phyloP scores from a whole-genome alignment of 2,113 vertebrate species.

The Siniperca knerii region DNA sequence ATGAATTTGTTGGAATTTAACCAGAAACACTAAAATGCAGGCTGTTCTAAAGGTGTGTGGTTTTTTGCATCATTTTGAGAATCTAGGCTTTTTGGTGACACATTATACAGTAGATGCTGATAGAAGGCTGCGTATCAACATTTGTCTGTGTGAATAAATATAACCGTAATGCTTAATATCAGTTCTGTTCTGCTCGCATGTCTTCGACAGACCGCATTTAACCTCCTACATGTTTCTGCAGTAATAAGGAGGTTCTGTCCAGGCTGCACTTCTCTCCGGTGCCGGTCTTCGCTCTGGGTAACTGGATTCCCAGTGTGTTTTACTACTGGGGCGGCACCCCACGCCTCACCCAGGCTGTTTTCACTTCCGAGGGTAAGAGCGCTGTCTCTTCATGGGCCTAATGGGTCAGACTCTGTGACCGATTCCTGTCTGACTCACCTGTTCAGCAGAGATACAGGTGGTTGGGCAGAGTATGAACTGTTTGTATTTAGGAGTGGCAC shows the following conservation, averaged over 20 bases:
- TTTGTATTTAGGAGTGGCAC: neutral
- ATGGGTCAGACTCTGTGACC: neutral
- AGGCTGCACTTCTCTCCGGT: conserved; percentile 83
- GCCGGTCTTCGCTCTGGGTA: conserved; percentile 81
- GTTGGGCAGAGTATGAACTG: too few relatives aligned
- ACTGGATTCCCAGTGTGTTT: conserved; percentile 85
- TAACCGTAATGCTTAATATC: neutral
- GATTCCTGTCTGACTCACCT: neutral
- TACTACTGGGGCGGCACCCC: conserved; percentile 81
- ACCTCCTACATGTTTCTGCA: conserved; percentile 9
- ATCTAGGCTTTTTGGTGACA: neutral
- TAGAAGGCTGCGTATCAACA: neutral
- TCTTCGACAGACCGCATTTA: neutral
- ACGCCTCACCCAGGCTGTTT: conserved; percentile 78
- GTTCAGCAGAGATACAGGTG: neutral
- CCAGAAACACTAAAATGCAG: neutral
- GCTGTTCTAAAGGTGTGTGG: neutral
- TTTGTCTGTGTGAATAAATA: neutral
- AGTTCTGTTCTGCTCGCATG: neutral
- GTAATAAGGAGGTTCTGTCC: conserved; percentile 81
- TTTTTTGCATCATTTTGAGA: neutral
- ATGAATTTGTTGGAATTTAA: neutral
- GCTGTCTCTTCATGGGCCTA: neutral
- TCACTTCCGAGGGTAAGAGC: conserved; percentile 79
- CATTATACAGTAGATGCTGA: neutral